A percentile compares a stretch with the other conserved stretches of the same genome.
Conservation (phyloP, 1,140 invertebrate species). For the Centruroides sculpturatus region DNA sequence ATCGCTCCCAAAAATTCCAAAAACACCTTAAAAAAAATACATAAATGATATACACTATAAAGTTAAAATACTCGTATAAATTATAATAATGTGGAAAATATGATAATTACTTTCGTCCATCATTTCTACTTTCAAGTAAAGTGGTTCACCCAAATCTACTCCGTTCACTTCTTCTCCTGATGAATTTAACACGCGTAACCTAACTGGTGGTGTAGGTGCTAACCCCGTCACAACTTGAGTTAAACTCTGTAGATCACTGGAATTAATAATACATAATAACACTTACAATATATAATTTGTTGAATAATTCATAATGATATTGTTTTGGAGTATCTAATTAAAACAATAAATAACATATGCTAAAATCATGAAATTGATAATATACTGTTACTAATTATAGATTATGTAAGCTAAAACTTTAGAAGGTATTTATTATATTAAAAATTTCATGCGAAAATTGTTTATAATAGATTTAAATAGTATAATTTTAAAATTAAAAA, state of each 20-base stretch:
- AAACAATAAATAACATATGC: too few relatives aligned
- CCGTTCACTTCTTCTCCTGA: constrained; percentile 22
- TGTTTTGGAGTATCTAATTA: too few relatives aligned
- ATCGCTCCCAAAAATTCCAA: constrained; percentile 36
- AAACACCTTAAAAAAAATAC: constrained; percentile 28
- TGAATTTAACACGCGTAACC: constrained; percentile 21
- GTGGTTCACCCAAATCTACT: constrained; percentile 23
- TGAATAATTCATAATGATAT: too few relatives aligned
- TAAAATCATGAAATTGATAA: too few relatives aligned
- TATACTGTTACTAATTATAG: too few relatives aligned
- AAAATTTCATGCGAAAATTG: too few relatives aligned
- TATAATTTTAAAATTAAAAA: too few relatives aligned
- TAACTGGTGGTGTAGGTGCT: constrained; percentile 23
- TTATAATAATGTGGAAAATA: neutral
- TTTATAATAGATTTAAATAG: too few relatives aligned
- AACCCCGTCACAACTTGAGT: constrained; percentile 25
- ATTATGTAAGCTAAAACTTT: too few relatives aligned
- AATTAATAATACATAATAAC: too few relatives aligned
- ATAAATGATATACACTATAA: neutral
- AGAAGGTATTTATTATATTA: too few relatives aligned
- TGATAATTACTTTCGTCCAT: constrained; percentile 18
- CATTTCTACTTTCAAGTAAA: constrained; percentile 25
- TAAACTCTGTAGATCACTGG: constrained; percentile 13
- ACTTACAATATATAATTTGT: too few relatives aligned
- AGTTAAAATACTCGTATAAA: neutral